Conservation (phyloP, 2,113 vertebrate genomes). For the Ameiurus melas region DNA sequence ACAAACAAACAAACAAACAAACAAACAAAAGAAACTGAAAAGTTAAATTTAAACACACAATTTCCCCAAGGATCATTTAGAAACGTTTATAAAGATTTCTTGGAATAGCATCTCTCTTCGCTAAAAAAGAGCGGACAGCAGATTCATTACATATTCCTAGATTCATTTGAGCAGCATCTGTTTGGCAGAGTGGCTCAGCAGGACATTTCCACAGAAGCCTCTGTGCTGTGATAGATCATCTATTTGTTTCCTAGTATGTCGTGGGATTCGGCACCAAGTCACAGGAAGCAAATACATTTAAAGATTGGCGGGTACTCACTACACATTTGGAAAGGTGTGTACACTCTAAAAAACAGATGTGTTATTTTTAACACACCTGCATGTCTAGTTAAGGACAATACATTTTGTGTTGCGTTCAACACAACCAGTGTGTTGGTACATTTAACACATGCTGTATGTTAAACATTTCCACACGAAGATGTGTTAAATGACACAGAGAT, state of each 20-base stretch:
- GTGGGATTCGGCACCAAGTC: neutral
- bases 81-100: neutral
- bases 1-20: neutral
- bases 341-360: no score
- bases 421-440: no score
- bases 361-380: no score
- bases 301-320: neutral
- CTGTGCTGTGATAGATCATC: neutral
- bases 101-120: neutral
- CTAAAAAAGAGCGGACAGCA: neutral
- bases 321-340: neutral
- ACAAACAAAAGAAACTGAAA: no score
- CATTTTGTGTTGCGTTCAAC: no score
- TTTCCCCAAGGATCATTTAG: neutral
- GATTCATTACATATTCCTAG: neutral
- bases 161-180: neutral
- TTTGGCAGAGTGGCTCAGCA: neutral
- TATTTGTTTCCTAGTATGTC: neutral
- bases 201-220: neutral
- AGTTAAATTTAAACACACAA: neutral
- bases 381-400: no score
- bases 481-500: no score
- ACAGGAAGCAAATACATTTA: neutral
- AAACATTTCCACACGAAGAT: no score
- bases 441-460: no score